Conservation (phyloP, 2,797 vertebrate genomes). For the Notolepis coatsorum region DNA sequence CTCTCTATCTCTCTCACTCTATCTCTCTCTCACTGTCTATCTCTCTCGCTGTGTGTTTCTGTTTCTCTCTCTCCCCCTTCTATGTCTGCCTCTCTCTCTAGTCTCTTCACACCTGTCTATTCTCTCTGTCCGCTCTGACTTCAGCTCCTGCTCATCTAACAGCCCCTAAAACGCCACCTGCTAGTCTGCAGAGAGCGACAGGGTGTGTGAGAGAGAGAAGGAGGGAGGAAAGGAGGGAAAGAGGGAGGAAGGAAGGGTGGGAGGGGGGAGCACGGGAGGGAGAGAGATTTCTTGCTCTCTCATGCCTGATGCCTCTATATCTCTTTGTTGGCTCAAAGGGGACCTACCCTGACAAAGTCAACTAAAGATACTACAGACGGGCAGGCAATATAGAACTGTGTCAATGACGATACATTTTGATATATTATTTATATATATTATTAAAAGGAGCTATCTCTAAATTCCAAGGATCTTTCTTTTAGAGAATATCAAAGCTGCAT, state of each 20-base stretch:
- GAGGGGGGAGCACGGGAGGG: neutral
- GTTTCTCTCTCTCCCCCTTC: conserved; percentile 23
- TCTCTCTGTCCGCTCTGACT: conserved; percentile 41
- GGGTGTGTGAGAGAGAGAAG: conserved; percentile 20
- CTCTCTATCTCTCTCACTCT: too few relatives aligned
- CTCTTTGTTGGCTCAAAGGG: conserved; percentile 12
- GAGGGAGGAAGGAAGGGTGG: neutral
- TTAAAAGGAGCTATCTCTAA: too few relatives aligned
- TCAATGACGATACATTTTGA: too few relatives aligned
- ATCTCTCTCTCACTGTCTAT: too few relatives aligned
- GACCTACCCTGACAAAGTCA: conserved; percentile 36
- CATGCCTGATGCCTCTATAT: conserved; percentile 6
- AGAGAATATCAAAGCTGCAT: too few relatives aligned
- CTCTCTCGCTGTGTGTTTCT: neutral
- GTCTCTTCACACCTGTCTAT: conserved; percentile 35
- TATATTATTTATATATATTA: too few relatives aligned
- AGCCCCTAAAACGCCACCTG: conserved; percentile 21
- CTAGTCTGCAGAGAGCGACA: conserved; percentile 24
- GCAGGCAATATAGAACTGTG: too few relatives aligned
- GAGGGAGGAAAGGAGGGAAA: conserved; percentile 11
- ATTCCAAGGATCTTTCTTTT: too few relatives aligned
- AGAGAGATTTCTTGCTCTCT: conserved; percentile 17
- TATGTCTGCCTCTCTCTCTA: too few relatives aligned
- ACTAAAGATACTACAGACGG: too few relatives aligned
- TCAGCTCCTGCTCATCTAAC: too few relatives aligned